Percentiles rank a stretch among this genome's conserved stretches.
phyloP scores from a whole-genome alignment of 1,140 invertebrate species.

The Drosophila melanica region DNA sequence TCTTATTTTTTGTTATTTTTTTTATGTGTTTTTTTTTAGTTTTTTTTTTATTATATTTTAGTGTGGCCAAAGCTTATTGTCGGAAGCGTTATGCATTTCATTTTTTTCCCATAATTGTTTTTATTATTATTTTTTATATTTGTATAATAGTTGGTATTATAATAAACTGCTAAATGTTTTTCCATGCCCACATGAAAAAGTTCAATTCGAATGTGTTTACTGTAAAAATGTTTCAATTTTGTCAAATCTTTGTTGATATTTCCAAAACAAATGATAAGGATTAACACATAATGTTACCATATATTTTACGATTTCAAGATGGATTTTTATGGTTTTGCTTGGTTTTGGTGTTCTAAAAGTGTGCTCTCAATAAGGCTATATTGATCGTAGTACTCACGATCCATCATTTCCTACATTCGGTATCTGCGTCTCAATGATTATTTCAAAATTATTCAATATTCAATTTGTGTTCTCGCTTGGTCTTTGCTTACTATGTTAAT shows the following conservation, averaged over 20 bases:
- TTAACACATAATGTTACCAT: no score
- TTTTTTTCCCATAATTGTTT: slow-evolving; percentile 43
- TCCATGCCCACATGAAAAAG: slow-evolving; percentile 10
- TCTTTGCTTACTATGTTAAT: slow-evolving; percentile 65
- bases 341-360: slow-evolving; percentile 8
- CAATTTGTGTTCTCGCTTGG: slow-evolving; percentile 43
- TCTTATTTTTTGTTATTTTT: slow-evolving; percentile 14
- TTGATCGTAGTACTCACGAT: slow-evolving; percentile 11
- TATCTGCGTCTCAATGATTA: slow-evolving; percentile 14
- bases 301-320: slow-evolving; percentile 19
- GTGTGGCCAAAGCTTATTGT: slow-evolving; percentile 82
- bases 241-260: no score
- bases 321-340: slow-evolving; percentile 19
- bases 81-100: slow-evolving; percentile 78
- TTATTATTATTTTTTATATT: slow-evolving; percentile 26
- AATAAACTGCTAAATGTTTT: slow-evolving; percentile 9
- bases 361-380: slow-evolving; percentile 50
- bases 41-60: slow-evolving; percentile 45
- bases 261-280: slow-evolving; percentile 24
- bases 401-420: not conserved
- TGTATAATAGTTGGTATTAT: slow-evolving; percentile 31
- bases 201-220: not conserved
- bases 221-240: slow-evolving; percentile 21
- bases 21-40: slow-evolving; percentile 24
- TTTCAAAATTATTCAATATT: slow-evolving; percentile 44